These are phyloP conservation scores for Allochrocebus solatus DNA, from an alignment of 2,797 vertebrate genomes.

Conservation along the genomic window DNA sequence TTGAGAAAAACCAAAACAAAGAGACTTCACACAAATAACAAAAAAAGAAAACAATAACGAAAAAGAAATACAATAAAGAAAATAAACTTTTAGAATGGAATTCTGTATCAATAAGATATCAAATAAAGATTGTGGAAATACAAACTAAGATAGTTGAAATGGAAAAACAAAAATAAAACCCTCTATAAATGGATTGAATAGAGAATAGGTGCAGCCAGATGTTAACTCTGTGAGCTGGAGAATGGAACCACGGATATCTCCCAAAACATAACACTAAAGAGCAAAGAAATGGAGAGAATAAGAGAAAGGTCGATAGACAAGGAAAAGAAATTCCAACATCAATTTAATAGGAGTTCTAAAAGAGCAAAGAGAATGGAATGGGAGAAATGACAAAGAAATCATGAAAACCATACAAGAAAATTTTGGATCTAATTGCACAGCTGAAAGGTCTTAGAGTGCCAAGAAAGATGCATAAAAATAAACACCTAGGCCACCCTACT, in stretches of 20 bases:
- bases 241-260: neutral
- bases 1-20: constrained; percentile 2
- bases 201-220: neutral
- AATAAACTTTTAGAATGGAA: neutral
- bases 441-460: neutral
- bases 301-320: constrained; percentile 11
- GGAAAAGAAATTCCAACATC: constrained; percentile 1
- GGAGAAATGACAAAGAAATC: constrained; percentile 2
- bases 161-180: neutral
- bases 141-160: neutral
- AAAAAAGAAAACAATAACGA: neutral
- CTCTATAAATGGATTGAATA: neutral
- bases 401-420: constrained; percentile 3
- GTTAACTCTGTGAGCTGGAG: neutral
- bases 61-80: neutral
- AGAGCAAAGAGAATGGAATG: neutral
- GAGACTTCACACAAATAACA: neutral
- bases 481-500: neutral
- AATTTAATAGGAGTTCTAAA: constrained; percentile 3
- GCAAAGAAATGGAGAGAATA: neutral
- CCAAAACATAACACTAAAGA: neutral
- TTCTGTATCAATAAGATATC: neutral
- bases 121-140: neutral
- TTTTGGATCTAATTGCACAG: neutral
- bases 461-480: neutral